Percentiles rank a stretch among this genome's conserved stretches.
phyloP scores from a whole-genome alignment of 2,113 vertebrate genomes.

The Rutilus rutilus region DNA sequence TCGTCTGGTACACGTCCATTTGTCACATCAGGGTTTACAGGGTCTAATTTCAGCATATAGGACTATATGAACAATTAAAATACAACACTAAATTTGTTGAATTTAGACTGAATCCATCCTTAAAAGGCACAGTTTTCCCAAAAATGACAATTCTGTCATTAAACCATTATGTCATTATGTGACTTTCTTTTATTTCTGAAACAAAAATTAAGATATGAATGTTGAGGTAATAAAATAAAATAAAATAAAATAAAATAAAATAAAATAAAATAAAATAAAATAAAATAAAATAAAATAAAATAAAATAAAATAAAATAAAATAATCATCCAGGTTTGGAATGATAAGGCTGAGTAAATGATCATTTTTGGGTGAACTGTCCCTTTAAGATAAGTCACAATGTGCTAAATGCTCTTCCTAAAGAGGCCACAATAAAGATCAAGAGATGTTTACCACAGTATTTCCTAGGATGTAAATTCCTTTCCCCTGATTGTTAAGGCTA shows the following conservation, averaged over 20 bases:
- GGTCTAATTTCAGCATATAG: not conserved
- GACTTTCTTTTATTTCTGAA: not conserved
- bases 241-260: not conserved
- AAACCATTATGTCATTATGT: not conserved
- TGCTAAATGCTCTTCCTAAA: not conserved
- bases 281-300: too few species aligned
- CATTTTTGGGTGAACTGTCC: not conserved
- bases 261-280: not conserved
- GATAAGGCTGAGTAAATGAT: not conserved
- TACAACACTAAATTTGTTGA: not conserved
- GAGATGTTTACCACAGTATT: constrained; percentile 31
- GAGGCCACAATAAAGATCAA: not conserved
- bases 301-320: not conserved
- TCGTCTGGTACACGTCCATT: not conserved
- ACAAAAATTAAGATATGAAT: not conserved
- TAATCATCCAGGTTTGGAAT: not conserved
- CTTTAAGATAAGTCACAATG: not conserved
- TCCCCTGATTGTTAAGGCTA: constrained; percentile 50
- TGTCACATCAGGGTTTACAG: not conserved
- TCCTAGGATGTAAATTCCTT: constrained; percentile 47
- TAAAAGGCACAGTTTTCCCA: not conserved
- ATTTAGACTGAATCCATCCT: not conserved
- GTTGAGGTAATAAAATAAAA: not conserved
- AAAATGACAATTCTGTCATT: not conserved
- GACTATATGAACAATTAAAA: not conserved